Conservation (phyloP, 2,888 invertebrate species). For the Drosophila tripunctata region DNA sequence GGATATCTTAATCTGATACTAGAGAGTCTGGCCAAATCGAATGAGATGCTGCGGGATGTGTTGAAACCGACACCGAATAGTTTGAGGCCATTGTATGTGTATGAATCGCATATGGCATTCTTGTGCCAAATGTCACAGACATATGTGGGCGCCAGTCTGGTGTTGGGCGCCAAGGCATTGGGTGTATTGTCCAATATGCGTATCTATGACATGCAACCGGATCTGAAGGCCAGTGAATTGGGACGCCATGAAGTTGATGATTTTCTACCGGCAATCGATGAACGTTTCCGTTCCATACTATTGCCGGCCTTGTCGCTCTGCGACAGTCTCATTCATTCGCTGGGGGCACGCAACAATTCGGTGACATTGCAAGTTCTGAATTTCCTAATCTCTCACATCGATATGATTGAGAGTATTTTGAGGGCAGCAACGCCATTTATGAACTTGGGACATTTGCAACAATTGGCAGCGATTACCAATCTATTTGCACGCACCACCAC, state of each 20-base stretch:
- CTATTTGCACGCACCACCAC: conserved; percentile 89
- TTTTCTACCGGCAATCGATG: conserved; percentile 87
- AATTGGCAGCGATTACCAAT: conserved; percentile 91
- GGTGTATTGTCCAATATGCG: conserved; percentile 88
- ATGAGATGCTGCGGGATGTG: conserved; percentile 87
- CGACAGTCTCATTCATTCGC: conserved; percentile 91
- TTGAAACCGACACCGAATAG: conserved; percentile 88
- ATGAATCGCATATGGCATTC: conserved; percentile 94
- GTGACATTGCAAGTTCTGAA: conserved; percentile 92
- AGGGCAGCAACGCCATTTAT: conserved; percentile 89
- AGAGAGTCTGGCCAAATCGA: conserved; percentile 91
- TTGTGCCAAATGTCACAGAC: conserved; percentile 89
- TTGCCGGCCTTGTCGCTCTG: conserved; percentile 92
- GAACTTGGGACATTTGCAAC: conserved; percentile 88
- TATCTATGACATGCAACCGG: conserved; percentile 90
- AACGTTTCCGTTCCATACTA: conserved; percentile 92
- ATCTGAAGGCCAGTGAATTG: conserved; percentile 84
- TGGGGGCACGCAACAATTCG: conserved; percentile 93
- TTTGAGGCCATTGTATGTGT: conserved; percentile 92
- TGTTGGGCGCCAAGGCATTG: conserved; percentile 87
- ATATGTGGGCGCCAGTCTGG: conserved; percentile 87
- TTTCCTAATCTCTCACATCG: conserved; percentile 91
- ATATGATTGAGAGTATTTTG: conserved; percentile 91
- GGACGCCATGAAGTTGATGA: conserved; percentile 67
- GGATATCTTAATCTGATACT: conserved; percentile 93